Evolutionary conservation across 1,140 invertebrate genomes (phyloP), one percentile per base, ranked within the genome.

Genomic region (Aphelenchoides avenae): DNA sequence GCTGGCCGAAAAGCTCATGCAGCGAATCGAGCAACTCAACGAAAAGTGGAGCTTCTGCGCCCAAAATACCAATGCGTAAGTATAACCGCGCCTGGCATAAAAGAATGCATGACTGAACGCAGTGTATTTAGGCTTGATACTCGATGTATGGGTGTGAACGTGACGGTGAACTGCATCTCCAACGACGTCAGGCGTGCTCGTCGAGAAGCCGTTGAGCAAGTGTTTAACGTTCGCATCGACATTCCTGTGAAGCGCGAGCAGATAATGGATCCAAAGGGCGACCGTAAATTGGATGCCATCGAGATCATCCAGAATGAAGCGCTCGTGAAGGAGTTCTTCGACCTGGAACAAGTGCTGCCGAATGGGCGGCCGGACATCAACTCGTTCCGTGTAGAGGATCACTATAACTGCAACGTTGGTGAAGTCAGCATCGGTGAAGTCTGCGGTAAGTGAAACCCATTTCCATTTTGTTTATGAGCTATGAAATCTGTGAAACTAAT

Each of bases 301-400:
- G 73, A 75, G 15, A 46, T 70, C 3, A 53, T 75, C 26, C 62
- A 76, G 43, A 64, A 67, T 43, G 73, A 75, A 37, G 68, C 71
- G n/a, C 43, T 76, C 13, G 33, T 48, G 13, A 43, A 59, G 13
- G 64, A 66, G 20, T 44, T 69, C 9, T 72, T 74, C 31, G 73
- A 73, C 53, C 49, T 74, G 15, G 74, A 76, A 50, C 74, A 73
- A 52, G 70, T 74, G 29, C 18, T 95, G 33, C 91, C 91, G 7
- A 94, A 93, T 71, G 93, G 91, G 0, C 85, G 89, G 0, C 88
- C 90, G 0, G 91, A 94, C 79, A 87, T 91, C 44, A 87, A 88
- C 2, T 91, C 89, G 15, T 79, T 95, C 31, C 76, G 84, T 34
- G 80, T 94, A 1, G 82, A 87, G 67, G 91, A 89, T 0, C 89